Conservation (phyloP, 2,888 invertebrate species). For the Amphipoea lucens region DNA sequence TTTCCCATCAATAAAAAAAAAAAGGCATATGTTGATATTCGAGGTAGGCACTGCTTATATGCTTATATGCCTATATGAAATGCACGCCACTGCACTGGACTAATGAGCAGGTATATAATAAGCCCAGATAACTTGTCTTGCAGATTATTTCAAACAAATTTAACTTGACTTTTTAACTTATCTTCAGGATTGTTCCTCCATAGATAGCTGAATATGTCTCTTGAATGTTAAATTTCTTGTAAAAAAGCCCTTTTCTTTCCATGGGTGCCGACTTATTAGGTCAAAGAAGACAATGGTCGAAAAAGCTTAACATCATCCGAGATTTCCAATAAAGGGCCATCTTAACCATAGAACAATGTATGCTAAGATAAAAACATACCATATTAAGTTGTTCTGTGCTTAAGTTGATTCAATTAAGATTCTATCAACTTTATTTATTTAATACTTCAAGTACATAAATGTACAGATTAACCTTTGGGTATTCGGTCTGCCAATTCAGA, state of each 20-base stretch:
- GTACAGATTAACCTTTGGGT: too few species aligned
- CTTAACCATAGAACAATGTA: not conserved
- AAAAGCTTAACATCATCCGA: not conserved
- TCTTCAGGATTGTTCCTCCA: not conserved
- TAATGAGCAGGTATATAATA: not conserved
- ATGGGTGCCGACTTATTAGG: not conserved
- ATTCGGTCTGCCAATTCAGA: not conserved
- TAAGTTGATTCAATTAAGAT: too few species aligned
- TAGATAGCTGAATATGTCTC: not conserved
- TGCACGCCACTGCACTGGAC: not conserved
- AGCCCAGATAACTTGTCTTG: too few species aligned
- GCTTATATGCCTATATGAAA: too few species aligned
- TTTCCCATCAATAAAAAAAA: too few species aligned
- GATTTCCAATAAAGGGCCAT: not conserved
- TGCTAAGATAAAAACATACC: not conserved
- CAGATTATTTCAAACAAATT: not conserved
- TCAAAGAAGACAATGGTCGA: not conserved
- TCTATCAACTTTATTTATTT: too few species aligned
- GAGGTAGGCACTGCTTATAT: too few species aligned
- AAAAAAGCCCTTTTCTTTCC: not conserved
- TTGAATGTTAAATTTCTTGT: not conserved
- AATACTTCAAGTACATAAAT: too few species aligned
- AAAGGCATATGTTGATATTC: too few species aligned
- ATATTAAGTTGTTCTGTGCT: not conserved
- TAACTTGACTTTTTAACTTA: not conserved